phyloP scores from a whole-genome alignment of 2,888 invertebrate species.

The Stenolophus ochropezus region DNA sequence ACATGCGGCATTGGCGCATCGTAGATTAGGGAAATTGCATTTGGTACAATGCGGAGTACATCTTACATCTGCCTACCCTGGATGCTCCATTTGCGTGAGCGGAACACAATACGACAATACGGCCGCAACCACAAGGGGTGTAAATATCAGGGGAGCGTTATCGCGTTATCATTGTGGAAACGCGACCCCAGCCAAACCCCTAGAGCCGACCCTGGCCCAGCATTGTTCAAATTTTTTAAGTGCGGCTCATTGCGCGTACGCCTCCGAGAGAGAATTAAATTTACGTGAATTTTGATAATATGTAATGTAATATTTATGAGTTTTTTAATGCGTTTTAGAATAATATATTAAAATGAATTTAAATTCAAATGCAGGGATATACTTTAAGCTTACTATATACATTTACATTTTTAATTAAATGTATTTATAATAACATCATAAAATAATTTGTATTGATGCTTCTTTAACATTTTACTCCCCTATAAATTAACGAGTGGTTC shows the following conservation, averaged over 20 bases:
- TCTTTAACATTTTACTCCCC: too few species aligned
- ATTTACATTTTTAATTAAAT: background rate
- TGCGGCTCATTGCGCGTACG: conserved; percentile 9
- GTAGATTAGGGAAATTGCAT: background rate
- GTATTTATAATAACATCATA: background rate
- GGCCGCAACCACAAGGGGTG: too few species aligned
- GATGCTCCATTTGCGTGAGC: background rate
- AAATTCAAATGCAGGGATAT: background rate
- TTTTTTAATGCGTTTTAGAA: conserved; percentile 18
- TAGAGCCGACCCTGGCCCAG: conserved; percentile 2
- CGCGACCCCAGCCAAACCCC: background rate
- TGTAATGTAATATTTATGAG: conserved; percentile 44
- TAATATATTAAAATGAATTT: background rate
- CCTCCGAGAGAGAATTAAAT: conserved; percentile 1
- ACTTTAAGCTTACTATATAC: background rate
- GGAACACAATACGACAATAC: conserved; percentile 16
- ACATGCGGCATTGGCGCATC: too few species aligned
- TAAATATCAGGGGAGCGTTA: conserved; percentile 35
- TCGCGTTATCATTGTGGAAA: conserved; percentile 29
- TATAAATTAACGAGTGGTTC: too few species aligned
- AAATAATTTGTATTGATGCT: background rate
- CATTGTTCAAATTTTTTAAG: conserved; percentile 41
- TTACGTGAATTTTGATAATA: conserved; percentile 38
- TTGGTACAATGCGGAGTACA: background rate
- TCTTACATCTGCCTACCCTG: conserved; percentile 23